Percentiles rank a stretch among this genome's conserved stretches.
Conservation (phyloP, 1,140 invertebrate genomes). For the Rhagoletis zephyria region DNA sequence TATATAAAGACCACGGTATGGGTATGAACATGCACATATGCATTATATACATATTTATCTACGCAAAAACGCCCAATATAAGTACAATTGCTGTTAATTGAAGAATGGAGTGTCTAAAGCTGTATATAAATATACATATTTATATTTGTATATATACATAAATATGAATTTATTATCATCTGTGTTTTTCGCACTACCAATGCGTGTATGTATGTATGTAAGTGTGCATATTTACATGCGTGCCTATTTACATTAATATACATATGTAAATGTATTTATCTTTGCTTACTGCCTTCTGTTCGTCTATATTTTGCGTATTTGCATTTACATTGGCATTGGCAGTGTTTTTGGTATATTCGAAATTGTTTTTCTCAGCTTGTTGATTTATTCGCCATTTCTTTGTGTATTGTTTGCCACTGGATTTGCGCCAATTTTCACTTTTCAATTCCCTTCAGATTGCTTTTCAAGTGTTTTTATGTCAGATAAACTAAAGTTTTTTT, state of each 20-base stretch:
- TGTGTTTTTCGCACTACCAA: background rate
- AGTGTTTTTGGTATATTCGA: background rate
- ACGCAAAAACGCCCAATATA: background rate
- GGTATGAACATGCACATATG: no score
- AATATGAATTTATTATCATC: background rate
- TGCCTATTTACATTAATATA: background rate
- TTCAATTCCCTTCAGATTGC: slow-evolving; percentile 1
- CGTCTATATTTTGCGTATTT: background rate
- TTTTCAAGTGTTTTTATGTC: slow-evolving; percentile 21
- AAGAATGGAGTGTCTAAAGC: slow-evolving; percentile 17
- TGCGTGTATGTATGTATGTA: background rate
- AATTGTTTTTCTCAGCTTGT: background rate
- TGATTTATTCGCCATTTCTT: slow-evolving; percentile 22
- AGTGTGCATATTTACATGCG: background rate
- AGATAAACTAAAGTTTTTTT: background rate
- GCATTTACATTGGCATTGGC: slow-evolving; percentile 16
- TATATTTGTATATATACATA: background rate
- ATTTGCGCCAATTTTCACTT: background rate
- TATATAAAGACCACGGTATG: no score
- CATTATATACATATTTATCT: no score
- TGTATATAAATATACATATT: background rate
- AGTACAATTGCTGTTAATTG: slow-evolving; percentile 45
- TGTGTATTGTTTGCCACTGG: background rate
- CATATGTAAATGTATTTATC: background rate
- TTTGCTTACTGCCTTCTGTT: background rate